Evolutionary conservation across 2,888 invertebrate species (phyloP), one percentile per base, ranked within the genome.

Genomic region (Tenthredo notha): DNA sequence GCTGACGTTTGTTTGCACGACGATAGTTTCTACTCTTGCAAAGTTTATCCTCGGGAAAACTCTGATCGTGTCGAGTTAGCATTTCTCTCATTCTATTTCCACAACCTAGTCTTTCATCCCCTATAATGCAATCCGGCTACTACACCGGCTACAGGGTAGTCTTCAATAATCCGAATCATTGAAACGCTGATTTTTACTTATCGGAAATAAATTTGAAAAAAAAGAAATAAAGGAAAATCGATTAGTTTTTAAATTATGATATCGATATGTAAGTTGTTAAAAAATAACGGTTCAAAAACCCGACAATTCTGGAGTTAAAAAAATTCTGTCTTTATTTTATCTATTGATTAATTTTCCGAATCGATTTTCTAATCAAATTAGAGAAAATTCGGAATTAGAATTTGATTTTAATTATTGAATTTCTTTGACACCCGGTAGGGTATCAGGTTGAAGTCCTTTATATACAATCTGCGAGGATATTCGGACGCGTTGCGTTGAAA

Each of bases 401-500:
- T n/a, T 70, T 2, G 12, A 12, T 70, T 1, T 74, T 40, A 10
- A 18, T n/a, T n/a, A 29, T 43, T 12, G n/a, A n/a, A 74, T 74
- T 29, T 50, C 18, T 9, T 7, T 7, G 77, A 15, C 77, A 77
- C 77, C 77, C 50, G 29, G 54, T 77, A 50, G 77, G n/a, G 3
- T 10, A 15, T 1, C 18, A 50, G 29, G 7, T 18, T 18, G 25
- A 40, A 29, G 29, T 54, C 33, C 10, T 77, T 50, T 77, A 77
- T 54, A 54, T 33, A 77, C 54, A 77, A 77, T 54, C 33, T 54
- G 47, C 77, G 18, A 29, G 77, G 54, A 33, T 77, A 54, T 54
- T 77, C 77, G 77, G 54, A 77, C 47, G 80, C 80, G 21, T 61
- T 25, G 58, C 80, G 80, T 80, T 15, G 10, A 67, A 67, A 54